A percentile compares a stretch with the other conserved stretches of the same genome.
phyloP scores from a whole-genome alignment of 2,888 invertebrate species.

The Agrilus biguttatus region DNA sequence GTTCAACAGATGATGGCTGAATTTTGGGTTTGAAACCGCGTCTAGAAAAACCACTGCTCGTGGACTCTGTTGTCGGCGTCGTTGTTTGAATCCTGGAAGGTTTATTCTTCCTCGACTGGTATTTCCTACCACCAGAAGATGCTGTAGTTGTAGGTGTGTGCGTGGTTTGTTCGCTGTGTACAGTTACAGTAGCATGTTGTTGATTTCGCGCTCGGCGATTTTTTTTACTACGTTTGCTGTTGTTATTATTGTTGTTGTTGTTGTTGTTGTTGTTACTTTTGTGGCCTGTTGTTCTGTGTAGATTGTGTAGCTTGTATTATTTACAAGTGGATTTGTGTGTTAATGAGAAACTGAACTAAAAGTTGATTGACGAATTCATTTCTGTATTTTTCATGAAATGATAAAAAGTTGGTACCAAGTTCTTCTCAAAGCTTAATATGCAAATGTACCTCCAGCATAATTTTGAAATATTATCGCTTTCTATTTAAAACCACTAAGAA shows the following conservation, averaged over 20 bases:
- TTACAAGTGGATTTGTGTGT: constrained; percentile 25
- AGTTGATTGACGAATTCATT: too few relatives aligned
- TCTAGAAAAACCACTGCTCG: constrained; percentile 28
- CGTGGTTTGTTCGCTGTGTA: constrained; percentile 45
- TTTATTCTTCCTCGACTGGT: constrained; percentile 31
- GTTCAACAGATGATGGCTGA: constrained; percentile 34
- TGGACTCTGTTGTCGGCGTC: constrained; percentile 17
- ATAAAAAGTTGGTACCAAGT: too few relatives aligned
- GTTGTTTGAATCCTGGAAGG: constrained; percentile 11
- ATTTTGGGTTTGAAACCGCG: constrained; percentile 55
- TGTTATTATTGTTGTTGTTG: constrained; percentile 5
- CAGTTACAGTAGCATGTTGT: constrained; percentile 51
- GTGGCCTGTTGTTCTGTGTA: constrained; percentile 18
- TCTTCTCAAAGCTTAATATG: too few relatives aligned
- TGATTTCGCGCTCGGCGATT: constrained; percentile 32
- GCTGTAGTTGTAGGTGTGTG: constrained; percentile 22
- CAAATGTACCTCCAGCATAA: too few relatives aligned
- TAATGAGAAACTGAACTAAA: neutral
- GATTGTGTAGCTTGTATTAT: constrained; percentile 30
- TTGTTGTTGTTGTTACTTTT: constrained; percentile 6
- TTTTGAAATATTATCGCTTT: too few relatives aligned
- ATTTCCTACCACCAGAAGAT: constrained; percentile 38
- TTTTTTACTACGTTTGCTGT: constrained; percentile 22
- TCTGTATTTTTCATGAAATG: too few relatives aligned
- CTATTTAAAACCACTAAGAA: too few relatives aligned